phyloP scores from a whole-genome alignment of 2,888 invertebrate species.

The Escarpia spicata region DNA sequence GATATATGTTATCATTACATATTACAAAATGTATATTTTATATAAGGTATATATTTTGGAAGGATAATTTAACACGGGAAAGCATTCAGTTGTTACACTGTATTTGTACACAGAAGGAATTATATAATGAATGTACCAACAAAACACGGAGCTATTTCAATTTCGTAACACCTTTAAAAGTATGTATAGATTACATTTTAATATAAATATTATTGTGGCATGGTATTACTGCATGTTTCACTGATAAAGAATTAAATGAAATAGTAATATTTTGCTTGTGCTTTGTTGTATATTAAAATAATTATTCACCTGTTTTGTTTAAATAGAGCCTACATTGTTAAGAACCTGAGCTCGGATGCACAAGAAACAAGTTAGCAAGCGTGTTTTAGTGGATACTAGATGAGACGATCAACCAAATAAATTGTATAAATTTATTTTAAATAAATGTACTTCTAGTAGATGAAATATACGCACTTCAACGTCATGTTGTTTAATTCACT shows the following conservation, averaged over 20 bases:
- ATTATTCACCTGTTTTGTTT: no score
- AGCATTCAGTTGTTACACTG: background rate
- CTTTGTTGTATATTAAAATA: background rate
- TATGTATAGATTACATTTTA: background rate
- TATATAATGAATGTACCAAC: background rate
- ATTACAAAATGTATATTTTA: background rate
- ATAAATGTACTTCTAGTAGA: no score
- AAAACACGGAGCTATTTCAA: background rate
- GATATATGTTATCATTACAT: background rate
- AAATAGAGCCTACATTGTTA: no score
- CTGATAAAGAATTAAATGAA: background rate
- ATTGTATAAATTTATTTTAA: no score
- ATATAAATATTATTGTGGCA: background rate
- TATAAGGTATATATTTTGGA: background rate
- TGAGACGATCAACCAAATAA: no score
- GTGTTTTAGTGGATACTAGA: no score
- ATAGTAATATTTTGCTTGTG: background rate
- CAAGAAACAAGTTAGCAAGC: no score
- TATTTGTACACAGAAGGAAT: background rate
- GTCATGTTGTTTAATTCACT: no score
- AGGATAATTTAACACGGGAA: background rate
- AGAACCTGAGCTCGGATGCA: no score
- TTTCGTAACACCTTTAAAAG: background rate
- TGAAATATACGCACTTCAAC: no score
- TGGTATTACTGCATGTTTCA: background rate